These are phyloP conservation scores for Eulemur albifrons DNA, from an alignment of 2,797 vertebrate species.

Conservation along the genomic window DNA sequence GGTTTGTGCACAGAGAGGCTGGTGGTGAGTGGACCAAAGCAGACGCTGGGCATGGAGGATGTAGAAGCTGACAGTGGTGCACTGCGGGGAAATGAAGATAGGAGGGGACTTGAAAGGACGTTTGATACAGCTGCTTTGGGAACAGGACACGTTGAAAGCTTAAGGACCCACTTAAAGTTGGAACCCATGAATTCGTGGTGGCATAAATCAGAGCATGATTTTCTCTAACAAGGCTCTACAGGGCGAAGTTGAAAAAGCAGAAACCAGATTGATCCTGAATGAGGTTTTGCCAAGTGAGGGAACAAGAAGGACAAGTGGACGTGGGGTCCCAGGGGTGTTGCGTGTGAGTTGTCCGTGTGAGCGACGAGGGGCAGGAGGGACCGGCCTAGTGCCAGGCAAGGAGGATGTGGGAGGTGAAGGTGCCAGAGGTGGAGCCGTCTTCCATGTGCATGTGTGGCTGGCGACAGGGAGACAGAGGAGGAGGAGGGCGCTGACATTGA, in stretches of 20 bases:
- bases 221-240: neutral
- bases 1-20: neutral
- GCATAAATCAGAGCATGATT: too few relatives aligned
- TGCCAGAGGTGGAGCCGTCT: neutral
- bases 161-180: neutral
- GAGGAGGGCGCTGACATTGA: neutral
- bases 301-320: neutral
- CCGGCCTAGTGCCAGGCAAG: neutral
- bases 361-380: neutral
- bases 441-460: neutral
- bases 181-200: neutral
- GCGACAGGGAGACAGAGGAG: fast-evolving
- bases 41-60: neutral
- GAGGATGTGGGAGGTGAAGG: neutral
- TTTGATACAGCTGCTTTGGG: neutral
- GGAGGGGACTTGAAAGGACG: fast-evolving
- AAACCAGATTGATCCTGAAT: neutral
- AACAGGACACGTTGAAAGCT: fast-evolving
- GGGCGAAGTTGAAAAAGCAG: neutral
- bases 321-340: too few relatives aligned
- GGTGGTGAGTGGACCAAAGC: neutral
- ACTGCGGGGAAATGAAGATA: neutral
- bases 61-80: too few relatives aligned
- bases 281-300: neutral
- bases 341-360: fast-evolving